Percentiles rank a stretch among this genome's conserved stretches.
Conservation (phyloP, 2,113 vertebrate genomes). For the Coptodon bakossiorum region DNA sequence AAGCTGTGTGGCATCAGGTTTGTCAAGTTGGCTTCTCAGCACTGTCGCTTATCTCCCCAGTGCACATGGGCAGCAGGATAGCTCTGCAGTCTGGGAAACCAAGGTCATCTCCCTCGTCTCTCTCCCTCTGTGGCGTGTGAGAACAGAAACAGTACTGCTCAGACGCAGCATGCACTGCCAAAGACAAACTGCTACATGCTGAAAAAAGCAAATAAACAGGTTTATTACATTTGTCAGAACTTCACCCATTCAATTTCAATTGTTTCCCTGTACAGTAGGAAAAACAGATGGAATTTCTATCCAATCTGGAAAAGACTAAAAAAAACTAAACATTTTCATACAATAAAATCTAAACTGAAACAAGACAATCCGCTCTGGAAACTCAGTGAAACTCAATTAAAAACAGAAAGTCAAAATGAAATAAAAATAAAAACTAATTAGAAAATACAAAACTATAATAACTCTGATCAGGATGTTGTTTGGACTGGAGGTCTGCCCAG, state of each 20-base stretch:
- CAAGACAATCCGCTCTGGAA: not conserved
- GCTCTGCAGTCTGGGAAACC: not conserved
- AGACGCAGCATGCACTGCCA: not conserved
- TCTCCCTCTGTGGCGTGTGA: not conserved
- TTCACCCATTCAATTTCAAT: not conserved
- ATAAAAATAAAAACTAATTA: not conserved
- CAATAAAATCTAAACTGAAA: not conserved
- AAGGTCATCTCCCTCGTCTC: not conserved
- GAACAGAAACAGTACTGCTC: not conserved
- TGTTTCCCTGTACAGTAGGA: not conserved
- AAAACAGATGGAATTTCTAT: not conserved
- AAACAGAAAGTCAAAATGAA: not conserved
- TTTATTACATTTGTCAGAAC: not conserved
- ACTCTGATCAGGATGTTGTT: not conserved
- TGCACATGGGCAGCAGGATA: not conserved
- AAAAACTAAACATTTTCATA: not conserved
- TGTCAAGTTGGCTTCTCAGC: constrained; percentile 11
- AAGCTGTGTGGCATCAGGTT: not conserved
- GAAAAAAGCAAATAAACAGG: not conserved
- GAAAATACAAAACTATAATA: not conserved
- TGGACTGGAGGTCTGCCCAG: not conserved
- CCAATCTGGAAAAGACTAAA: not conserved
- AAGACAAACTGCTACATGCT: not conserved
- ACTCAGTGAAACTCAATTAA: not conserved
- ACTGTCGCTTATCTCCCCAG: constrained; percentile 23